These are phyloP conservation scores for Agrochola lychnidis DNA, from an alignment of 2,888 invertebrate species.

Conservation along the genomic window DNA sequence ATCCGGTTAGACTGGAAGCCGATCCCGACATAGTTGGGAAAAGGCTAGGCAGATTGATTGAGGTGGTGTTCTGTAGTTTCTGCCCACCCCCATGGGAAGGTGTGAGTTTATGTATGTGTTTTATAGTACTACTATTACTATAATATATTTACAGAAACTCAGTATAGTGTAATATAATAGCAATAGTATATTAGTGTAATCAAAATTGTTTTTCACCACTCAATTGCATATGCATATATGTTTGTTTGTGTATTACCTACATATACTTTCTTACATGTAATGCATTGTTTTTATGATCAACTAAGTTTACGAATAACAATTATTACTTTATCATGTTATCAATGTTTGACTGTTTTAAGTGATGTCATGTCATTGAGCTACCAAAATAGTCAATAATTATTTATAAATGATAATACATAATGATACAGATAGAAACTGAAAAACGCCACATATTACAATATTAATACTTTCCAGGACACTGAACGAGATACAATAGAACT, in stretches of 20 bases:
- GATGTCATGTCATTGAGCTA: slow-evolving; percentile 25
- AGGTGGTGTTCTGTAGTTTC: too few relatives aligned
- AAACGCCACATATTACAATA: background rate
- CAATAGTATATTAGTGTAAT: background rate
- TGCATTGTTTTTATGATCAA: slow-evolving; percentile 19
- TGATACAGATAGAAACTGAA: background rate
- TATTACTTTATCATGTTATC: slow-evolving; percentile 22
- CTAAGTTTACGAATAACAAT: slow-evolving; percentile 10
- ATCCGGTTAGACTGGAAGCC: too few relatives aligned
- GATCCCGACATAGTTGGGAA: too few relatives aligned
- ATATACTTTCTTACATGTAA: background rate
- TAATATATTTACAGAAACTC: too few relatives aligned
- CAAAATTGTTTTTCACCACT: background rate
- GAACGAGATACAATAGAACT: too few relatives aligned
- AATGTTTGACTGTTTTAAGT: background rate
- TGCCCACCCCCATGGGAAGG: too few relatives aligned
- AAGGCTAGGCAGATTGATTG: too few relatives aligned
- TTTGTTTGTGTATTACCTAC: too few relatives aligned
- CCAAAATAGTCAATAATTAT: slow-evolving; percentile 16
- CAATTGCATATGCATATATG: background rate
- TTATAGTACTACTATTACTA: too few relatives aligned
- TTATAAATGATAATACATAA: background rate
- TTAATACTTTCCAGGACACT: too few relatives aligned
- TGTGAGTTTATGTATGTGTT: too few relatives aligned
- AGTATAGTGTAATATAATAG: too few relatives aligned